phyloP scores from a whole-genome alignment of 1,140 invertebrate species.

The Tenebrio molitor region DNA sequence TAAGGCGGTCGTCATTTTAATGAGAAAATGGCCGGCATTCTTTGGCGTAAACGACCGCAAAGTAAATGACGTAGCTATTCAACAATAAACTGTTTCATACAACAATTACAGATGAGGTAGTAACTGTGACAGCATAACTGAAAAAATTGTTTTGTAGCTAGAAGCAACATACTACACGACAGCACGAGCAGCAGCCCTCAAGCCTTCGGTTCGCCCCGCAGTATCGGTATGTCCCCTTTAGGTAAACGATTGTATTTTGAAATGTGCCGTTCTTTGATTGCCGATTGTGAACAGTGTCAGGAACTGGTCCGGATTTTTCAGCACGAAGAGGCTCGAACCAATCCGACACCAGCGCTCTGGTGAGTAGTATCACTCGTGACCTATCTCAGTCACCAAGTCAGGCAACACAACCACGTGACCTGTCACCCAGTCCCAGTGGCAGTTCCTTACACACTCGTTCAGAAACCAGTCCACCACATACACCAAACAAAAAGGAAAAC shows the following conservation, averaged over 20 bases:
- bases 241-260: conserved; percentile 65
- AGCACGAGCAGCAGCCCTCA: conserved; percentile 71
- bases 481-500: conserved; percentile 62
- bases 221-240: conserved; percentile 72
- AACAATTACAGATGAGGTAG: no score
- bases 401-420: conserved; percentile 71
- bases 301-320: conserved; percentile 64
- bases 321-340: conserved; percentile 72
- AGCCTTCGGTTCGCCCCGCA: conserved; percentile 71
- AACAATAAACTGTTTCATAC: no score
- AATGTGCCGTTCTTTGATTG: background rate
- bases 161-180: conserved; percentile 58
- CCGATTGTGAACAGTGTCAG: conserved; percentile 62
- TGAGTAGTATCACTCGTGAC: conserved; percentile 63
- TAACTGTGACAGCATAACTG: no score
- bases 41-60: no score
- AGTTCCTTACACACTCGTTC: conserved; percentile 72
- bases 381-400: conserved; percentile 67
- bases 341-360: conserved; percentile 77
- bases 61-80: no score
- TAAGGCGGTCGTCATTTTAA: no score
- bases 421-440: conserved; percentile 74
- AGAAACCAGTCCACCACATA: conserved; percentile 70
- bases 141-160: conserved; percentile 24
- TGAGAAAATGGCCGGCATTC: no score